These are phyloP conservation scores for Epinotia demarniana DNA, from an alignment of 2,888 invertebrate species.

Conservation along the genomic window DNA sequence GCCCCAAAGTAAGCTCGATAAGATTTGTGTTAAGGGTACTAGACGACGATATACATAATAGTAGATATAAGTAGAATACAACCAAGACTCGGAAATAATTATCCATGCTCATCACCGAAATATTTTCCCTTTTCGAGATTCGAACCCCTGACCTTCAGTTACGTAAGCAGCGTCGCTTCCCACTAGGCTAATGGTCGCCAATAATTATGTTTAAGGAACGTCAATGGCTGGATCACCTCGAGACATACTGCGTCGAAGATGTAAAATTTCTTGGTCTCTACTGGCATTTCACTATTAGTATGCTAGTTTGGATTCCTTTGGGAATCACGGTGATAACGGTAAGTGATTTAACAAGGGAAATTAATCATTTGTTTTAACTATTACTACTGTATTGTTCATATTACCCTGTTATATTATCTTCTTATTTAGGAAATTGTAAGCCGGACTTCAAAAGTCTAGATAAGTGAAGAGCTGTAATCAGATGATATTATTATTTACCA, in stretches of 20 bases:
- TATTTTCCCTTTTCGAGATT: no score
- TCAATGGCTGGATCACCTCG: constrained; percentile 90
- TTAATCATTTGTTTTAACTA: background rate
- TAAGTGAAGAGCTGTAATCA: background rate
- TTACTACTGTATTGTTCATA: background rate
- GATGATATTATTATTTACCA: no score
- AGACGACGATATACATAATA: no score
- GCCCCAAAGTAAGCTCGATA: no score
- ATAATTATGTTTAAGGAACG: constrained; percentile 81
- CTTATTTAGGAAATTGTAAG: background rate
- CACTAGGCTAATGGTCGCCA: no score
- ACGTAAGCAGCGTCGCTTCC: no score
- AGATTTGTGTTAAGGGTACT: no score
- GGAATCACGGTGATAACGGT: constrained; percentile 89
- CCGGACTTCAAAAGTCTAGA: background rate
- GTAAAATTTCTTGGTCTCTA: constrained; percentile 86
- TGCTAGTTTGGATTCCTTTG: constrained; percentile 92
- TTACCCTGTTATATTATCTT: background rate
- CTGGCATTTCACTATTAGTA: constrained; percentile 90
- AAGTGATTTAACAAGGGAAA: background rate
- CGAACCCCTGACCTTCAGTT: no score
- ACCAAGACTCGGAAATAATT: no score
- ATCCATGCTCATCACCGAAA: no score
- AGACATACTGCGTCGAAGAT: constrained; percentile 91
- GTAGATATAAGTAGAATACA: no score